phyloP scores from a whole-genome alignment of 2,113 vertebrate species.

The Brachypteracias leptosomus region DNA sequence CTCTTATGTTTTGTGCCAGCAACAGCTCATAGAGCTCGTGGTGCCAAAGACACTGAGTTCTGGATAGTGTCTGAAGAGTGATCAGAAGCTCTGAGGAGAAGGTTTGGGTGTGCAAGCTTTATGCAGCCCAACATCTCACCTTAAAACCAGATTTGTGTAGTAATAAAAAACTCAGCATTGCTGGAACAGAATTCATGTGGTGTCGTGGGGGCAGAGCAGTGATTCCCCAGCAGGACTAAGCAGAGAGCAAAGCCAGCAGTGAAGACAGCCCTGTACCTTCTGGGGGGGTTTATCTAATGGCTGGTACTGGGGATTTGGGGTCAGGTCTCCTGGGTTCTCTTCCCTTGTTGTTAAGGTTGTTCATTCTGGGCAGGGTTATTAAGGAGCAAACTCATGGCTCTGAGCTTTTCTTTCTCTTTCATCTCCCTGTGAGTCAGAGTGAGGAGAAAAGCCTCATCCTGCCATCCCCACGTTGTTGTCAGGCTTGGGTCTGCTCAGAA shows the following conservation, averaged over 20 bases:
- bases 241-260: background rate
- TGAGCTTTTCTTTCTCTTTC: background rate
- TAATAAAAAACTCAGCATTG: too few relatives aligned
- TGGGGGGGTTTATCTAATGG: background rate
- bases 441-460: background rate
- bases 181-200: background rate
- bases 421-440: background rate
- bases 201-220: background rate
- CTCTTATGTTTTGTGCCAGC: background rate
- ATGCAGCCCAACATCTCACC: background rate
- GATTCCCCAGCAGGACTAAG: background rate
- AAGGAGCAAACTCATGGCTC: background rate
- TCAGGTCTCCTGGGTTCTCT: background rate
- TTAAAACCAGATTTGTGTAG: background rate
- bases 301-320: background rate
- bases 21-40: background rate
- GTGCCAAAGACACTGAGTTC: background rate
- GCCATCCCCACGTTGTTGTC: background rate
- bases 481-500: background rate
- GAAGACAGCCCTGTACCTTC: background rate
- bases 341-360: background rate
- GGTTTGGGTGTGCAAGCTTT: background rate
- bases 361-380: background rate
- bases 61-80: background rate
- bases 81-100: background rate